Evolutionary conservation across 2,113 vertebrate species (phyloP).

Genomic region (Columbina picui): DNA sequence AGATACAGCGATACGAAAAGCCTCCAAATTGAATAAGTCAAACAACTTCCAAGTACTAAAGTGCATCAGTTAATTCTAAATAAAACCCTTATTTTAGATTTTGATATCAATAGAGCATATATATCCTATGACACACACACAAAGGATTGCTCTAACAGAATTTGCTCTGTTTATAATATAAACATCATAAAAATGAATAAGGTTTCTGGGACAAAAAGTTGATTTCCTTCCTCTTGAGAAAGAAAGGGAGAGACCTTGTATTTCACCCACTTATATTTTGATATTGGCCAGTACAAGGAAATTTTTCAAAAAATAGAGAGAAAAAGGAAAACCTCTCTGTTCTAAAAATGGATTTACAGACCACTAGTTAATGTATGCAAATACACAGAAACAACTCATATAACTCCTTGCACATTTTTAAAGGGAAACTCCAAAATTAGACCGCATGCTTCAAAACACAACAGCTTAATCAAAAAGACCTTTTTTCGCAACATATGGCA

Average conservation of each 20-base stretch:
- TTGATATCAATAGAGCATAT: constrained; percentile 75
- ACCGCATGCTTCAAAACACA: constrained; percentile 72
- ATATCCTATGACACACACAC: constrained; percentile 73
- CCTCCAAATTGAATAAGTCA: constrained; percentile 78
- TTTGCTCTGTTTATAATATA: constrained; percentile 77
- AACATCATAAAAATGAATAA: constrained; percentile 84
- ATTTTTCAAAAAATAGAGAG: background rate
- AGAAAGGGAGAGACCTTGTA: constrained; percentile 45
- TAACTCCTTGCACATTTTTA: constrained; percentile 71
- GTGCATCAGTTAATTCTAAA: constrained; percentile 82
- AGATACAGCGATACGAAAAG: constrained; percentile 69
- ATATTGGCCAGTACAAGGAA: constrained; percentile 61
- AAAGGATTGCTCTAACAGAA: constrained; percentile 76
- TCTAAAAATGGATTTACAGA: constrained; percentile 62
- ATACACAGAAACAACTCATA: constrained; percentile 51
- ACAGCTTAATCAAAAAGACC: constrained; percentile 80
- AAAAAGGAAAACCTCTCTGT: constrained; percentile 8
- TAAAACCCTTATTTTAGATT: constrained; percentile 75
- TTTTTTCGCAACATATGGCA: constrained; percentile 78
- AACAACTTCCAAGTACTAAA: constrained; percentile 78
- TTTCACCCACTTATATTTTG: constrained; percentile 72
- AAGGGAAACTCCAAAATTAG: constrained; percentile 72
- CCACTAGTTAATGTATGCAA: constrained; percentile 59
- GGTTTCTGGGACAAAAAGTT: constrained; percentile 80
- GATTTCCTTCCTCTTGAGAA: constrained; percentile 75